These are phyloP conservation scores for Nomada fucata DNA, from an alignment of 2,888 invertebrate species.

Conservation along the genomic window DNA sequence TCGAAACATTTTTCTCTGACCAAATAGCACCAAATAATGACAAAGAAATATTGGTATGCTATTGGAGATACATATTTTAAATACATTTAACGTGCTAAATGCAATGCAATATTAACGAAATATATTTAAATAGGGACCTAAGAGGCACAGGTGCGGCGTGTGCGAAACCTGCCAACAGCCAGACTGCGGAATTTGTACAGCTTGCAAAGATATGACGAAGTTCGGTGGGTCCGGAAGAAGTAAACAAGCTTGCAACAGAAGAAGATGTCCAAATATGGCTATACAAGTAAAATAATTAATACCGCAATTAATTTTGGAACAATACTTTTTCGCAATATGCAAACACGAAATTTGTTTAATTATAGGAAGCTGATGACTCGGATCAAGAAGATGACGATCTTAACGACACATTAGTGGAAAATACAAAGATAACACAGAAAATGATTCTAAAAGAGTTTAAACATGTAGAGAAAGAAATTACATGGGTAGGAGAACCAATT, in stretches of 20 bases:
- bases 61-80: neutral
- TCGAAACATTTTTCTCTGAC: slow-evolving; percentile 91
- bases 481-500: slow-evolving; percentile 88
- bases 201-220: slow-evolving; percentile 92
- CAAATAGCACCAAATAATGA: slow-evolving; percentile 87
- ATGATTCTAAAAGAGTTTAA: slow-evolving; percentile 80
- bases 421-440: slow-evolving; percentile 65
- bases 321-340: neutral
- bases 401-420: slow-evolving; percentile 70
- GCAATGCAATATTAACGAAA: neutral
- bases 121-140: slow-evolving; percentile 80
- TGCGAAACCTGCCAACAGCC: slow-evolving; percentile 92
- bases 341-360: slow-evolving; percentile 1
- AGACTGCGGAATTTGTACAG: slow-evolving; percentile 91
- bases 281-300: slow-evolving; percentile 82
- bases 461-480: slow-evolving; percentile 84
- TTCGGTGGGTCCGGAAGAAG: slow-evolving; percentile 89
- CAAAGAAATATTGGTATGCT: slow-evolving; percentile 83
- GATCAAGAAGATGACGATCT: slow-evolving; percentile 86
- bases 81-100: neutral
- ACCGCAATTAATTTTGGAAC: neutral
- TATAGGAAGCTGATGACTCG: slow-evolving; percentile 87
- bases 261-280: slow-evolving; percentile 92
- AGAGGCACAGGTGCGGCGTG: slow-evolving; percentile 90
- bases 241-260: slow-evolving; percentile 88